Evolutionary conservation across 1,140 invertebrate species (phyloP).

Genomic region (Philopotamus ludificatus): DNA sequence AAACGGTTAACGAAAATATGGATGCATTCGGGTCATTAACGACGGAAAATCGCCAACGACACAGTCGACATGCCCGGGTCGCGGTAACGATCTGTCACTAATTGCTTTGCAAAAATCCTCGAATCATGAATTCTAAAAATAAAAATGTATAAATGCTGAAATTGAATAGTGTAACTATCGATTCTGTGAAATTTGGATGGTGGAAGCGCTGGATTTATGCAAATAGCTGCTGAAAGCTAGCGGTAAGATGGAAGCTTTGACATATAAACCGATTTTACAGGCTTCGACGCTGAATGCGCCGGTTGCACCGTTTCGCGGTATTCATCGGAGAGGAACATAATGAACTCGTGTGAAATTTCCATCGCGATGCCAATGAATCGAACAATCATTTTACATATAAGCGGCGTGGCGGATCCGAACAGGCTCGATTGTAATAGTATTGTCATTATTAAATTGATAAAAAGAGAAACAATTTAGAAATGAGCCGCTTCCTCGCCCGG

Average conservation of each 20-base stretch:
- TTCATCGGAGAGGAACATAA: background rate
- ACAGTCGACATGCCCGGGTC: background rate
- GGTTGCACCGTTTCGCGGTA: background rate
- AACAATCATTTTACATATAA: too few relatives aligned
- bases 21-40: conserved; percentile 18
- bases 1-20: too few relatives aligned
- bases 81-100: conserved; percentile 16
- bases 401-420: too few relatives aligned
- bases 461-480: background rate
- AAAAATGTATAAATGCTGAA: background rate
- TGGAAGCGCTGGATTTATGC: conserved; percentile 8
- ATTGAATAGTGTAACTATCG: background rate
- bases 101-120: conserved; percentile 18
- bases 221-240: background rate
- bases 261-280: conserved; percentile 11
- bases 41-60: conserved; percentile 2
- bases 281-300: background rate
- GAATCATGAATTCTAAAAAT: conserved; percentile 7
- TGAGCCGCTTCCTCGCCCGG: background rate
- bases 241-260: conserved; percentile 11
- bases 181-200: too few relatives aligned
- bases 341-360: too few relatives aligned
- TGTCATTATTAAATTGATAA: too few relatives aligned
- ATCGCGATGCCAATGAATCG: too few relatives aligned
- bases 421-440: too few relatives aligned